A percentile compares a stretch with the other conserved stretches of the same genome.
Conservation (phyloP, 2,113 vertebrate genomes). For the Solea solea region DNA sequence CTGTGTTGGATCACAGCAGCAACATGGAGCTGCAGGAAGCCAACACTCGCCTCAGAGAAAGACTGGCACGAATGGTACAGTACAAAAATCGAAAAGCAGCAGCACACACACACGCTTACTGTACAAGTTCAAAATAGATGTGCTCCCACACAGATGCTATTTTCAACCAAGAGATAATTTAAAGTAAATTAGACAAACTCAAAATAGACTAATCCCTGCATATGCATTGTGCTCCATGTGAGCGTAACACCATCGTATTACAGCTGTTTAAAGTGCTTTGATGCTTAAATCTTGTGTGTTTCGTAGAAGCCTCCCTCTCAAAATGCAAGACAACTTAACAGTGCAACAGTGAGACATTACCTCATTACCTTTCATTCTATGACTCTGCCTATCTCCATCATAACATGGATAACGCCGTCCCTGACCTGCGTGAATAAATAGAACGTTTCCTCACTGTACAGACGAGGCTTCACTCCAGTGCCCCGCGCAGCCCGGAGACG, state of each 20-base stretch:
- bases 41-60: slow-evolving; percentile 71
- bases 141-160: slow-evolving; percentile 58
- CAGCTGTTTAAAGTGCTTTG: slow-evolving; percentile 27
- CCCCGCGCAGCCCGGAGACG: slow-evolving; percentile 17
- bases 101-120: slow-evolving; percentile 21
- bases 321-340: too few species aligned
- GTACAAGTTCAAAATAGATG: slow-evolving; percentile 30
- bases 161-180: slow-evolving; percentile 31
- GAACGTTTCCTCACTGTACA: slow-evolving; percentile 15
- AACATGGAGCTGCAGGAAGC: slow-evolving; percentile 62
- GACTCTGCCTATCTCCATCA: too few species aligned
- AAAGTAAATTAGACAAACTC: slow-evolving; percentile 30
- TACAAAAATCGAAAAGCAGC: not conserved
- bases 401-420: too few species aligned
- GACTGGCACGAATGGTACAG: slow-evolving; percentile 77
- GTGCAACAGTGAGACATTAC: too few species aligned
- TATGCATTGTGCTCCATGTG: slow-evolving; percentile 11
- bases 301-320: too few species aligned
- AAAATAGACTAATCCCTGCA: slow-evolving; percentile 54
- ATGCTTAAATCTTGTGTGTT: not conserved
- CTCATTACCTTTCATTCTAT: too few species aligned
- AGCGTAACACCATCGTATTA: not conserved
- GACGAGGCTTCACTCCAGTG: slow-evolving; percentile 68
- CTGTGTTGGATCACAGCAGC: slow-evolving; percentile 55
- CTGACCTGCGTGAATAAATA: not conserved